Base-by-base conservation (phyloP, 1,140 invertebrate genomes). In the Drosophila kurseongensis region DNA sequence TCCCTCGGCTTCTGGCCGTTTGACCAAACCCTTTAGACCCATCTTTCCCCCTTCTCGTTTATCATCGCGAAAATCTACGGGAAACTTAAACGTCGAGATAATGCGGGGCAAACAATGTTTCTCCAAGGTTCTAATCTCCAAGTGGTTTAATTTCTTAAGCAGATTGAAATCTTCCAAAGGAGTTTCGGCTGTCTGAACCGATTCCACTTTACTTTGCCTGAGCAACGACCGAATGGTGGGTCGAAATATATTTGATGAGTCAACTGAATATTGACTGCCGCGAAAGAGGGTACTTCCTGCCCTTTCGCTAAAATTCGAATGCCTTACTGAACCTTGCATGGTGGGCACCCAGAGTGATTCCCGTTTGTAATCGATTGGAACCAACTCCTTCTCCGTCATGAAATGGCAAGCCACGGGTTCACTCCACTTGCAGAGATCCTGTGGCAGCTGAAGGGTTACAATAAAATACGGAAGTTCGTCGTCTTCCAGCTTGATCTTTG, bases 71-170 rank as follows among this genome's bases (percentile, higher is more conserved):
- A 86, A 4, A 35, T 91, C 90, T 13, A 48, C 16, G 0, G 90
- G 90, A 18, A 91, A 62, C 47, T 86, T 89, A 12, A 89, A 86
- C 0, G 90, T 85, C 0, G 90, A 90, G 7, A 91, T 66, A 0
- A 91, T 72, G 0, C 83, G 74, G 0, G 90, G 90, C 7, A 90
- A 0, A 29, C 68, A 63, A 41, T 66, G 62, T 0, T 65, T 54
- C 27, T 76, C 36, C 32, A 91, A 4, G 14, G 65, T 47, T 0
- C 81, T 67, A 2, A 56, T 36, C 60, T 91, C 51, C 0, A 42
- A 0, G 0, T 77, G 40, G n/a, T 51, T 73, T 5, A 91, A 41
- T 1, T 16, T n/a, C 5, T 72, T 40, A 1, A 36, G 2, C 29
- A 91, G 16, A 0, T 12, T 0, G 27, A 90, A 91, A 40, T 91